Evolutionary conservation across 2,888 invertebrate species (phyloP).

Genomic region (Nysson spinosus): DNA sequence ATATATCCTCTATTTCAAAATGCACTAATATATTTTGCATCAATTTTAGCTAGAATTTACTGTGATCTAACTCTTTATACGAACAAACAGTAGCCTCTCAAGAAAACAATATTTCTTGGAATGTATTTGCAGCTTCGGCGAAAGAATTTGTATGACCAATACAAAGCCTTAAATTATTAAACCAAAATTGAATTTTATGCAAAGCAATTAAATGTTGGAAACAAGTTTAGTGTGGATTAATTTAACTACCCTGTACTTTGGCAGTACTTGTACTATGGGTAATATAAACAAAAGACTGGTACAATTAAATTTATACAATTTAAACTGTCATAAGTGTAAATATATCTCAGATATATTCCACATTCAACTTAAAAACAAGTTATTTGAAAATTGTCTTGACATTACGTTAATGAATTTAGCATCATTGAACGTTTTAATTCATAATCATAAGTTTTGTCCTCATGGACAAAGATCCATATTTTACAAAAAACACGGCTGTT

Average conservation of each 20-base stretch:
- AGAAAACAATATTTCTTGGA: constrained; percentile 37
- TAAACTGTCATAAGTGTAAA: too few species aligned
- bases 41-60: constrained; percentile 45
- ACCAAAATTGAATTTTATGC: constrained; percentile 44
- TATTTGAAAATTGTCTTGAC: too few species aligned
- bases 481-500: not conserved
- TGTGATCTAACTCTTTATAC: constrained; percentile 53
- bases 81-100: constrained; percentile 26
- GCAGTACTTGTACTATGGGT: too few species aligned
- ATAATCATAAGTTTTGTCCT: not conserved
- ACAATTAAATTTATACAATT: constrained; percentile 27
- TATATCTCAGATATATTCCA: too few species aligned
- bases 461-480: not conserved
- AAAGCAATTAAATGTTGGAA: constrained; percentile 48
- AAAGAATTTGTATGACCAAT: constrained; percentile 47
- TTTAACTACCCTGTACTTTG: constrained; percentile 10
- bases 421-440: too few species aligned
- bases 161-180: constrained; percentile 43
- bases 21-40: constrained; percentile 49
- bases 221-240: constrained; percentile 9
- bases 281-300: constrained; percentile 26
- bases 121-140: constrained; percentile 26
- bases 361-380: too few species aligned
- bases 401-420: too few species aligned
- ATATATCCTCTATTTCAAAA: constrained; percentile 32